Percentiles rank a stretch among this genome's conserved stretches.
These are phyloP conservation scores for Calliopsis andreniformis DNA, from an alignment of 1,140 invertebrate species.

Conservation along the genomic window DNA sequence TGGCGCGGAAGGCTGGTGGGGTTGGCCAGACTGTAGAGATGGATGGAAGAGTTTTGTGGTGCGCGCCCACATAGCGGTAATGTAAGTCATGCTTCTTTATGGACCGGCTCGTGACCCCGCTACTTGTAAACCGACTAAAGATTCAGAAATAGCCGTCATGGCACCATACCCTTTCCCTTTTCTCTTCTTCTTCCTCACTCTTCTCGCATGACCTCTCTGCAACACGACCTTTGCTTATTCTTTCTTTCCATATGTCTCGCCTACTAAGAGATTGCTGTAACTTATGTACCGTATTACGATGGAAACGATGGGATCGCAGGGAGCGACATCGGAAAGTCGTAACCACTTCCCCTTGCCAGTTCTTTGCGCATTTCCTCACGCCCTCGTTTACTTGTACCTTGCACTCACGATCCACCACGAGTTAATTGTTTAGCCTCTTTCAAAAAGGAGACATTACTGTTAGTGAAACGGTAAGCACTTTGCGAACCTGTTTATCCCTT, in stretches of 20 bases:
- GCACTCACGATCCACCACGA: too few species aligned
- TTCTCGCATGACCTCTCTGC: too few species aligned
- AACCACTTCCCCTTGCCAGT: neutral
- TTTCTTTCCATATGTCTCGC: slow-evolving; percentile 17
- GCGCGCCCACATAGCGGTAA: slow-evolving; percentile 76
- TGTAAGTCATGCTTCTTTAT: slow-evolving; percentile 81
- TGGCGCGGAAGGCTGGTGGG: slow-evolving; percentile 18
- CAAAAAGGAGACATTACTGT: too few species aligned
- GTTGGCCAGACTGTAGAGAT: slow-evolving; percentile 66
- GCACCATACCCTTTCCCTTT: slow-evolving; percentile 53
- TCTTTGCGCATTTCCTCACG: neutral
- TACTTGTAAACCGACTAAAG: slow-evolving; percentile 81
- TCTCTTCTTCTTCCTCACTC: neutral
- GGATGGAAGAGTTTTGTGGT: slow-evolving; percentile 76
- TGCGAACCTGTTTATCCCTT: too few species aligned
- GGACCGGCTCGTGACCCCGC: slow-evolving; percentile 77
- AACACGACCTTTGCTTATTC: slow-evolving; percentile 1
- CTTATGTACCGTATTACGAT: slow-evolving; percentile 68
- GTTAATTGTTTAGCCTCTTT: too few species aligned
- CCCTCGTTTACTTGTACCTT: too few species aligned
- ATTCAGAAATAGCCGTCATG: slow-evolving; percentile 78
- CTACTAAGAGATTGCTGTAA: slow-evolving; percentile 58
- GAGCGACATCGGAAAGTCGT: slow-evolving; percentile 12
- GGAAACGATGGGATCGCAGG: slow-evolving; percentile 63
- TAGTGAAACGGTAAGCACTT: too few species aligned